A percentile compares a stretch with the other conserved stretches of the same genome.
Evolutionary conservation across 2,888 invertebrate species (phyloP).

Genomic region (Frankliniella fusca): DNA sequence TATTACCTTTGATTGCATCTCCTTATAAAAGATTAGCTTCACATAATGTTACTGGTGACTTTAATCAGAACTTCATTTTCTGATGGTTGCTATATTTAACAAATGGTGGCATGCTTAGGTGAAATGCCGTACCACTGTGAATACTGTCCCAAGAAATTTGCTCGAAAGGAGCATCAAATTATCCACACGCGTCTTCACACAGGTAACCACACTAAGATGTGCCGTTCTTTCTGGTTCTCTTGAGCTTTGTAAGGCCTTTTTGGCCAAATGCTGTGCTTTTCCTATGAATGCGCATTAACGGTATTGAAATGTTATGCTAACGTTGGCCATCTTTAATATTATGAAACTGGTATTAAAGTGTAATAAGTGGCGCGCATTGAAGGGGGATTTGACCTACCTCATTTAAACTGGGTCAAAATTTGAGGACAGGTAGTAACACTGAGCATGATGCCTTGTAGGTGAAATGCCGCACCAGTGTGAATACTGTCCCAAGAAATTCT

Average conservation of each 20-base stretch:
- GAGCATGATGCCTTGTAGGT: slow-evolving; percentile 32
- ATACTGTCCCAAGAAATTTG: slow-evolving; percentile 71
- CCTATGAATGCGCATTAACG: slow-evolving; percentile 7
- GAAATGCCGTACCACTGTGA: slow-evolving; percentile 56
- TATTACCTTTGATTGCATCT: neutral
- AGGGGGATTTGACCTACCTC: slow-evolving; percentile 45
- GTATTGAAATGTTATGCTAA: neutral
- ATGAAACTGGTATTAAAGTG: slow-evolving; percentile 40
- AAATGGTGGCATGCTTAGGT: slow-evolving; percentile 36
- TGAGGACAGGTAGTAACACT: slow-evolving; percentile 16
- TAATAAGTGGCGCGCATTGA: slow-evolving; percentile 45
- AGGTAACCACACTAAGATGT: slow-evolving; percentile 70
- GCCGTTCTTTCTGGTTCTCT: slow-evolving; percentile 63
- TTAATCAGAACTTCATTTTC: neutral
- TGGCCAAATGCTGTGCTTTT: slow-evolving; percentile 12
- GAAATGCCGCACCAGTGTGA: slow-evolving; percentile 45
- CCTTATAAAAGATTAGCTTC: slow-evolving; percentile 30
- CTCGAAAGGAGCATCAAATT: slow-evolving; percentile 73
- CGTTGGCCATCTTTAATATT: slow-evolving; percentile 20
- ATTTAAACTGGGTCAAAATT: slow-evolving; percentile 43
- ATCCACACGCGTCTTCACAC: slow-evolving; percentile 73
- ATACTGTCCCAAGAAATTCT: slow-evolving; percentile 64
- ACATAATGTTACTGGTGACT: slow-evolving; percentile 8
- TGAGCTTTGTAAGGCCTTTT: slow-evolving; percentile 4
- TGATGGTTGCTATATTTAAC: neutral